These are phyloP conservation scores for Dryobotodes eremita DNA, from an alignment of 2,888 invertebrate genomes.

Conservation along the genomic window DNA sequence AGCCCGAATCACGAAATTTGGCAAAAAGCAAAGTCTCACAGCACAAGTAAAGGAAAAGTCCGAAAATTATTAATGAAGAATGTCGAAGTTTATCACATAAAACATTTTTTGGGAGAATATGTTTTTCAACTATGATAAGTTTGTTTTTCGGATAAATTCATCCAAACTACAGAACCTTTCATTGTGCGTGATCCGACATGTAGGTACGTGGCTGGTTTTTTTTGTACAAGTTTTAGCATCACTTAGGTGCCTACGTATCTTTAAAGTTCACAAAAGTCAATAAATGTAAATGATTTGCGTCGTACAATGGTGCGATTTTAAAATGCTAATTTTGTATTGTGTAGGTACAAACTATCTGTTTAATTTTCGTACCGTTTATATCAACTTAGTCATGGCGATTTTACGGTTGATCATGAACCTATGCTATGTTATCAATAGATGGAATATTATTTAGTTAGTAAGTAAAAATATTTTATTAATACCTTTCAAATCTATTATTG, in stretches of 20 bases:
- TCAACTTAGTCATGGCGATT: constrained; percentile 13
- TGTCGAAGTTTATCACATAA: background rate
- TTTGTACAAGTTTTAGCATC: constrained; percentile 1
- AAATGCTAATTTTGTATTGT: constrained; percentile 57
- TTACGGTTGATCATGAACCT: constrained; percentile 5
- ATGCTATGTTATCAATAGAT: background rate
- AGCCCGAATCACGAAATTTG: background rate
- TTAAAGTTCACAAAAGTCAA: constrained; percentile 62
- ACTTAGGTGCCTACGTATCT: background rate
- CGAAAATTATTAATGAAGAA: background rate
- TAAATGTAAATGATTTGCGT: constrained; percentile 53
- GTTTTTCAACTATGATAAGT: background rate
- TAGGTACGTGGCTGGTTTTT: background rate
- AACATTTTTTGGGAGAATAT: background rate
- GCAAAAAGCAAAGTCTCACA: background rate
- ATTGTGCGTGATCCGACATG: background rate
- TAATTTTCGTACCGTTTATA: constrained; percentile 30
- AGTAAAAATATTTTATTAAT: background rate
- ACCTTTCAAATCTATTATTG: background rate
- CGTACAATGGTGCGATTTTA: constrained; percentile 44
- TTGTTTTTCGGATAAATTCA: background rate
- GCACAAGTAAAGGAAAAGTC: background rate
- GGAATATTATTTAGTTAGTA: background rate
- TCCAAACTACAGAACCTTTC: background rate
- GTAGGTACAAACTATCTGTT: constrained; percentile 17